Percentiles rank a stretch among this genome's conserved stretches.
Conservation (phyloP, 2,888 invertebrate genomes). For the Drosophila anceps region DNA sequence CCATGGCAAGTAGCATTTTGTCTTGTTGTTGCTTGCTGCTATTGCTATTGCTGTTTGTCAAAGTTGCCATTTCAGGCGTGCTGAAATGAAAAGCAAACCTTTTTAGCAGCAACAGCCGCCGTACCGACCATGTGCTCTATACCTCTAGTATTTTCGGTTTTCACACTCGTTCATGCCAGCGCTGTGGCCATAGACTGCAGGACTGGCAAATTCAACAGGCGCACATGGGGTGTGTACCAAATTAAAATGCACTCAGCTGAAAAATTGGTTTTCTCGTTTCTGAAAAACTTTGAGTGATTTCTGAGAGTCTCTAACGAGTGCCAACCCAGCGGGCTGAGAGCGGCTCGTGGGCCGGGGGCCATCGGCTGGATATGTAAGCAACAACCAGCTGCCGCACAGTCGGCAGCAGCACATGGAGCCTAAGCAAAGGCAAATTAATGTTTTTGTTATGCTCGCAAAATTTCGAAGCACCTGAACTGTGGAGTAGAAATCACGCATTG, state of each 20-base stretch:
- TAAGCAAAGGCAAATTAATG: slow-evolving; percentile 45
- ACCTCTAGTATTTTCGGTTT: slow-evolving; percentile 31
- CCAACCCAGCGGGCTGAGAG: slow-evolving; percentile 19
- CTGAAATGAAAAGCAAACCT: slow-evolving; percentile 79
- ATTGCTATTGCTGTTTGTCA: slow-evolving; percentile 73
- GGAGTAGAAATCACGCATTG: slow-evolving; percentile 34
- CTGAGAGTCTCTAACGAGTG: slow-evolving; percentile 74
- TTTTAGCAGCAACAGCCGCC: slow-evolving; percentile 53
- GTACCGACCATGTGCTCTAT: slow-evolving; percentile 22
- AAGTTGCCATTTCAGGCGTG: slow-evolving; percentile 80
- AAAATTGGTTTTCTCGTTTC: slow-evolving; percentile 84
- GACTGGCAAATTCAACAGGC: slow-evolving; percentile 56
- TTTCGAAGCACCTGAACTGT: slow-evolving; percentile 23
- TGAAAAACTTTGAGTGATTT: slow-evolving; percentile 77
- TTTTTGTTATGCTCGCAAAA: slow-evolving; percentile 52
- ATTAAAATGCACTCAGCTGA: slow-evolving; percentile 85
- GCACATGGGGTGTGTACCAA: slow-evolving; percentile 76
- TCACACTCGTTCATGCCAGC: slow-evolving; percentile 25
- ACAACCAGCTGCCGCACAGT: slow-evolving; percentile 37
- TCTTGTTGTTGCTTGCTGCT: slow-evolving; percentile 38
- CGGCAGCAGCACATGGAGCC: slow-evolving; percentile 14
- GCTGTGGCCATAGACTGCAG: slow-evolving; percentile 26
- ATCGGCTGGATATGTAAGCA: slow-evolving; percentile 43
- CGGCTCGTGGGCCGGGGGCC: neutral
- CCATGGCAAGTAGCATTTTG: slow-evolving; percentile 27